Percentiles rank a stretch among this genome's conserved stretches.
These are phyloP conservation scores for Psix sp. DNA, from an alignment of 1,140 invertebrate genomes.

Conservation along the genomic window DNA sequence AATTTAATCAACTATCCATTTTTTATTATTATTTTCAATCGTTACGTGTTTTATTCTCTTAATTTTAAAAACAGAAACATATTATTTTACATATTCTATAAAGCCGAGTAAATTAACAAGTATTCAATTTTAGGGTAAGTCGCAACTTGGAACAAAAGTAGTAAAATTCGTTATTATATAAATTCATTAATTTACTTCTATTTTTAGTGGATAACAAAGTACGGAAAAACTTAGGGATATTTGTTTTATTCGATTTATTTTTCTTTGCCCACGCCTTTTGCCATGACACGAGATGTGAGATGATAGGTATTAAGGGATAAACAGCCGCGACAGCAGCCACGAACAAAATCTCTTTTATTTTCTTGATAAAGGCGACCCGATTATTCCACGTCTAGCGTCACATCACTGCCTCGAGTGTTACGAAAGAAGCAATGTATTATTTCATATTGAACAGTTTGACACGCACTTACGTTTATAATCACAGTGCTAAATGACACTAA, in stretches of 20 bases:
- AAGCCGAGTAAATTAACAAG: too few species aligned
- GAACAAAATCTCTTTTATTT: conserved; percentile 49
- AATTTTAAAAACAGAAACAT: too few species aligned
- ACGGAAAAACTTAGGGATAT: conserved; percentile 37
- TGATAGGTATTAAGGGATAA: conserved; percentile 44
- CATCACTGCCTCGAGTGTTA: too few species aligned
- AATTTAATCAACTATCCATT: too few species aligned
- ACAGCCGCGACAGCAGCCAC: conserved; percentile 23
- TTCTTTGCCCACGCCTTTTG: conserved; percentile 30
- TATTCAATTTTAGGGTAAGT: too few species aligned
- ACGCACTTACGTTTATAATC: conserved; percentile 19
- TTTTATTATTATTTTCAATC: too few species aligned
- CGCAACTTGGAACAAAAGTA: too few species aligned
- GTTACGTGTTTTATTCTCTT: too few species aligned
- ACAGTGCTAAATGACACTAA: conserved; percentile 36
- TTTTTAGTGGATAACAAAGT: too few species aligned
- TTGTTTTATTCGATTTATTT: conserved; percentile 48
- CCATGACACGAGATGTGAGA: conserved; percentile 14
- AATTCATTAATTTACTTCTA: too few species aligned
- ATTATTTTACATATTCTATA: too few species aligned
- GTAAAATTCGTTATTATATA: too few species aligned
- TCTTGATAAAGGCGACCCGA: conserved; percentile 38
- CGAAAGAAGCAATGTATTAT: conserved; percentile 46
- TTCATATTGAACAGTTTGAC: conserved; percentile 36
- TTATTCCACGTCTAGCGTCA: conserved; percentile 44